Evolutionary conservation across 2,113 vertebrate genomes (phyloP).

Genomic region (Clarias batrachus): DNA sequence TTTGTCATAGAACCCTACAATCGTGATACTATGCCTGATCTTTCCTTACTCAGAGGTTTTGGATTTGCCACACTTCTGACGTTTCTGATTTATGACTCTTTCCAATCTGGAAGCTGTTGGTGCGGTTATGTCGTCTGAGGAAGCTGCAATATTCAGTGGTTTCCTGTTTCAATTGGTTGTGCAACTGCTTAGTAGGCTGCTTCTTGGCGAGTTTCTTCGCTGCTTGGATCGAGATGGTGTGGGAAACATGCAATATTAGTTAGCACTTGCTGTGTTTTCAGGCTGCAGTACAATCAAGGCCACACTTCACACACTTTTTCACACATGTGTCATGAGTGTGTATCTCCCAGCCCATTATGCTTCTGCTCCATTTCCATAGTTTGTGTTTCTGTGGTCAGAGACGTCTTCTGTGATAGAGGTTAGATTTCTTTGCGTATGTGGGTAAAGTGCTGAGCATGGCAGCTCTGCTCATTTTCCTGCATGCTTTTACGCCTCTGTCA

Average conservation of each 20-base stretch:
- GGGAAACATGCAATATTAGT: constrained; percentile 40
- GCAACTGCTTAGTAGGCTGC: constrained; percentile 20
- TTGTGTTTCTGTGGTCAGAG: constrained; percentile 28
- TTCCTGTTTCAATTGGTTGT: constrained; percentile 38
- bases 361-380: constrained; percentile 22
- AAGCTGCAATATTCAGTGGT: constrained; percentile 33
- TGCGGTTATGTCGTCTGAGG: constrained; percentile 15
- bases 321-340: constrained; percentile 11
- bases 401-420: constrained; percentile 29
- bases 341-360: background rate
- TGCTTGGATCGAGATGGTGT: constrained; percentile 14
- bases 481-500: background rate
- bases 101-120: constrained; percentile 16
- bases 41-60: background rate
- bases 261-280: constrained; percentile 25
- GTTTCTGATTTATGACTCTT: constrained; percentile 33
- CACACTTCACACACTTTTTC: constrained; percentile 23
- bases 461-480: constrained; percentile 5
- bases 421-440: constrained; percentile 23
- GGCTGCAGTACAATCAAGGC: constrained; percentile 23
- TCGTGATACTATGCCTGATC: background rate
- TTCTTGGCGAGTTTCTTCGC: constrained; percentile 14
- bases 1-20: background rate
- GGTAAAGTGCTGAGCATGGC: constrained; percentile 18
- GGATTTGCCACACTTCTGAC: background rate